phyloP scores from a whole-genome alignment of 2,797 vertebrate species.

The Enteromius treurensis region DNA sequence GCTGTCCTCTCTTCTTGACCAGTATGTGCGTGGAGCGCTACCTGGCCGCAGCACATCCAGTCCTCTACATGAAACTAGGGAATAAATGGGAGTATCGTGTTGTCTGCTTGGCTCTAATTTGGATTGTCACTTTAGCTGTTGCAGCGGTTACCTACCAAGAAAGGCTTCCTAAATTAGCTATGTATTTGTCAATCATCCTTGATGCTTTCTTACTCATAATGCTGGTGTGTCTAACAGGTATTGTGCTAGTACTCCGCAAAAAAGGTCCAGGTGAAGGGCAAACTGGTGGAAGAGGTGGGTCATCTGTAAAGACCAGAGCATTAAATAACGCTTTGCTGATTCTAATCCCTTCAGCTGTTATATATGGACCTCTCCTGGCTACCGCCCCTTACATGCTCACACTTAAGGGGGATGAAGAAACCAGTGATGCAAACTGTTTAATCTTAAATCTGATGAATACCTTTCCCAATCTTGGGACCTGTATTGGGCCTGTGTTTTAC shows the following conservation, averaged over 20 bases:
- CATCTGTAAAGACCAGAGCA: conserved; percentile 61
- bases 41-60: conserved; percentile 59
- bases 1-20: conserved; percentile 69
- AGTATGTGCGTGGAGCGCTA: conserved; percentile 73
- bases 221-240: conserved; percentile 61
- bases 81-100: conserved; percentile 57
- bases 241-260: conserved; percentile 60
- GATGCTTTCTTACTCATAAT: conserved; percentile 64
- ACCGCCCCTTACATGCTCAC: conserved; percentile 39
- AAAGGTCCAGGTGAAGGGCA: conserved; percentile 58
- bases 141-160: conserved; percentile 15
- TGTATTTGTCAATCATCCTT: conserved; percentile 4
- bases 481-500: conserved; percentile 67
- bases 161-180: not conserved
- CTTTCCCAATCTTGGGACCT: conserved; percentile 63
- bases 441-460: conserved; percentile 47
- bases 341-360: conserved; percentile 58
- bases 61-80: conserved; percentile 65
- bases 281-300: not conserved
- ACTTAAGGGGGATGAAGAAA: not conserved
- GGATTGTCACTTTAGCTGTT: conserved; percentile 61
- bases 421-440: not conserved
- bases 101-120: conserved; percentile 59
- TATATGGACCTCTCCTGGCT: conserved; percentile 64
- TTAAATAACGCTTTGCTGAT: conserved; percentile 65